Evolutionary conservation across 2,888 invertebrate genomes (phyloP).

Genomic region (Rhaphigaster nebulosa): DNA sequence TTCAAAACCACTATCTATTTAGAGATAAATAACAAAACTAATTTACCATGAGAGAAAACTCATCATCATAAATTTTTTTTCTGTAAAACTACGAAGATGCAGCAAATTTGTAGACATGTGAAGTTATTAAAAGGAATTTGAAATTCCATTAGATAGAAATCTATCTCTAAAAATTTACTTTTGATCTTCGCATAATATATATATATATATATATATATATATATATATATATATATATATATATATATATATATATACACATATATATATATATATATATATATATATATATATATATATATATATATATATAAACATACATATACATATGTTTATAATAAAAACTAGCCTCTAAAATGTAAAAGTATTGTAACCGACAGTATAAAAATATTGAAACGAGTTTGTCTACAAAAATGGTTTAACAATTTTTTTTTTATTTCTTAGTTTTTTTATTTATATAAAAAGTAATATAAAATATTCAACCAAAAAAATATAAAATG

Average conservation of each 20-base stretch:
- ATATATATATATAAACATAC: background rate
- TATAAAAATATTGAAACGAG: slow-evolving; percentile 65
- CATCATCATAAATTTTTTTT: slow-evolving; percentile 55
- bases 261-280: background rate
- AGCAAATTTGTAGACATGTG: slow-evolving; percentile 59
- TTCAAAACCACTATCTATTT: slow-evolving; percentile 56
- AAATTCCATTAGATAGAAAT: slow-evolving; percentile 31
- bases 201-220: background rate
- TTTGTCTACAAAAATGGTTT: slow-evolving; percentile 61
- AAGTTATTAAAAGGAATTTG: slow-evolving; percentile 50
- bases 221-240: background rate
- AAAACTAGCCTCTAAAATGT: slow-evolving; percentile 60
- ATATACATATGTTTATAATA: slow-evolving; percentile 52
- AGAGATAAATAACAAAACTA: slow-evolving; percentile 52
- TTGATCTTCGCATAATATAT: slow-evolving; percentile 62
- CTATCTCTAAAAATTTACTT: slow-evolving; percentile 59
- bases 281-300: background rate
- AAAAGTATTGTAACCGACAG: slow-evolving; percentile 62
- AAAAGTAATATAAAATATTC: slow-evolving; percentile 63
- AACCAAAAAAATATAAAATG: slow-evolving; percentile 63
- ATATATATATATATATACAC: background rate
- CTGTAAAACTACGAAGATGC: slow-evolving; percentile 58
- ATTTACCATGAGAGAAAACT: slow-evolving; percentile 55
- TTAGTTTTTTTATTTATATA: slow-evolving; percentile 61
- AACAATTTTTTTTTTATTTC: slow-evolving; percentile 62